These are phyloP conservation scores for Temnothorax ravouxi DNA, from an alignment of 2,888 invertebrate genomes.

Conservation along the genomic window DNA sequence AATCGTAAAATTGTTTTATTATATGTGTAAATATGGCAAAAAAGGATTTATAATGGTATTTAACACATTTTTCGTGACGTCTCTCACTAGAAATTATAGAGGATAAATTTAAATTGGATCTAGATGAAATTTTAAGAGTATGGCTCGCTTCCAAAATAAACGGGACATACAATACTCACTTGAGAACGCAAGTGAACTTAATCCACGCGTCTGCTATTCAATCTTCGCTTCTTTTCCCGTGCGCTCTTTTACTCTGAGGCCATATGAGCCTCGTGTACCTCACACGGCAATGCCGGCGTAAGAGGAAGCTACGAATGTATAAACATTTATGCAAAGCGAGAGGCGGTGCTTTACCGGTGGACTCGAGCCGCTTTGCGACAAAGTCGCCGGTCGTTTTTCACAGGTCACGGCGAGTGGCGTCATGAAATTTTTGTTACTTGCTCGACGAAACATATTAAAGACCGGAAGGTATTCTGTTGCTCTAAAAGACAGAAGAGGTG, in stretches of 20 bases:
- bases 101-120: slow-evolving; percentile 1
- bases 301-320: slow-evolving; percentile 70
- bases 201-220: slow-evolving; percentile 47
- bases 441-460: slow-evolving; percentile 46
- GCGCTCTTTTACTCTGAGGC: slow-evolving; percentile 41
- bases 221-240: slow-evolving; percentile 38
- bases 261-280: slow-evolving; percentile 56
- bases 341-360: slow-evolving; percentile 43
- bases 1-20: neutral
- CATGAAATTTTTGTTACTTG: slow-evolving; percentile 69
- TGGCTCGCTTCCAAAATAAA: slow-evolving; percentile 41
- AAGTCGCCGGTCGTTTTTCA: slow-evolving; percentile 69
- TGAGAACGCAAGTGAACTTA: slow-evolving; percentile 44
- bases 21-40: neutral
- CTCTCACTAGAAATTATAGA: neutral
- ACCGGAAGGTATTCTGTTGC: slow-evolving; percentile 39
- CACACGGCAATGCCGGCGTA: slow-evolving; percentile 36
- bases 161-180: slow-evolving; percentile 4
- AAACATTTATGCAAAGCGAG: slow-evolving; percentile 72
- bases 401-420: slow-evolving; percentile 14
- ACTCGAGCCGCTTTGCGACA: slow-evolving; percentile 61
- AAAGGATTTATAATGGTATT: neutral
- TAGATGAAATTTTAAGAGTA: neutral
- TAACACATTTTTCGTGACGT: neutral
- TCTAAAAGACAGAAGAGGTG: slow-evolving; percentile 27